Evolutionary conservation across 2,797 vertebrate species (phyloP), one percentile per base, ranked within the genome.

Genomic region (Distichodus sexfasciatus): DNA sequence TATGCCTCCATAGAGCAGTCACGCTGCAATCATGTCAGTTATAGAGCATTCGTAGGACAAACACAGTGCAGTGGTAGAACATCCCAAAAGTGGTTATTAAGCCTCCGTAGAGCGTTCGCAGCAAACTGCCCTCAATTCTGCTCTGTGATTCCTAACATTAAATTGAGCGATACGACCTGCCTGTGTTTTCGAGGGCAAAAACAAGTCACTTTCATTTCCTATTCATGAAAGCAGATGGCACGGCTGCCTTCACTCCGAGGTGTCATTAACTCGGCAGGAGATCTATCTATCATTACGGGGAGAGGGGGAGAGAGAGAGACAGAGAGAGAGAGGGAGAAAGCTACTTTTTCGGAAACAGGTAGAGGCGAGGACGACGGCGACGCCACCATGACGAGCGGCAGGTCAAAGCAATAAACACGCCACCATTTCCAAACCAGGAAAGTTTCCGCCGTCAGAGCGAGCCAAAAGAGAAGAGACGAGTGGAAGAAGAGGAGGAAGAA

Each of bases 171-270:
- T 47, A 82, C 66, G 77, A 62, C 28, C 5, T 6, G n/a, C 69
- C 74, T 12, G 41, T 77, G 29, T 50, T 35, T 70, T 79, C 78
- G 15, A 80, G 66, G 4, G 79, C 53, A 65, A 69, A 77, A 78
- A n/a, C n/a, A 72, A 72, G 66, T 79, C 66, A 76, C 76, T 79
- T 87, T 87, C 68, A 79, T 84, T 85, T 87, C 81, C 82, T 86
- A 82, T 86, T 87, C 77, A 87, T 86, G 76, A 10, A 51, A 72
- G 77, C 73, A 21, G 59, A 71, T 69, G 77, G 75, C 76, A 82
- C 76, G 79, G 79, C 65, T 55, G 41, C 78, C 79, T 69, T 41
- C 44, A 67, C 79, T 74, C 83, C 75, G 75, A 85, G 85, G 85
- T 85, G 84, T 83, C 79, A 85, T 86, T 81, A 83, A 75, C 79